phyloP scores from a whole-genome alignment of 2,113 vertebrate genomes.

The Hydropotes inermis region DNA sequence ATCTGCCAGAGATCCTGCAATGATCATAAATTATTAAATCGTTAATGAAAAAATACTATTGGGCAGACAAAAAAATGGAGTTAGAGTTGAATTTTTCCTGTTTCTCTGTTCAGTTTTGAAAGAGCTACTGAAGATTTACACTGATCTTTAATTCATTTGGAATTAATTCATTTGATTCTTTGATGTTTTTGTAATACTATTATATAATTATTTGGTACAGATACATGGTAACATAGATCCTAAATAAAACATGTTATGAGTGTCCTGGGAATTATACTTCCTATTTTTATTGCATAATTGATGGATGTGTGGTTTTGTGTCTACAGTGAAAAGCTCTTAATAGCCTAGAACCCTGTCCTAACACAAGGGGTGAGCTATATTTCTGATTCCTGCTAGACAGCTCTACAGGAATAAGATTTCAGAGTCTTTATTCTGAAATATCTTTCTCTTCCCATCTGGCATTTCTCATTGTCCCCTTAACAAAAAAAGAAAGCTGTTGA shows the following conservation, averaged over 20 bases:
- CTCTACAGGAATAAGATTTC: not conserved
- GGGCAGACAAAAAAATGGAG: not conserved
- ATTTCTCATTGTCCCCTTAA: not conserved
- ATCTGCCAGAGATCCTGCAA: not conserved
- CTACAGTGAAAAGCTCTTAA: not conserved
- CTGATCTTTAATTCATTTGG: not conserved
- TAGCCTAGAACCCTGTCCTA: not conserved
- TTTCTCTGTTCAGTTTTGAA: constrained; percentile 5
- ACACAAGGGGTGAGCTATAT: not conserved
- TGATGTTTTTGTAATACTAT: constrained; percentile 6
- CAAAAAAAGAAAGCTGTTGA: not conserved
- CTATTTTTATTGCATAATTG: not conserved
- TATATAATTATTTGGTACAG: not conserved
- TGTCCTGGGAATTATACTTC: not conserved
- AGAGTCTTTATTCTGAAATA: constrained; percentile 1
- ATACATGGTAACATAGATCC: not conserved
- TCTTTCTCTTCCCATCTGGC: not conserved
- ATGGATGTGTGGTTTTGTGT: not conserved
- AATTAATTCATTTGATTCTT: not conserved
- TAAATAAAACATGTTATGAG: not conserved
- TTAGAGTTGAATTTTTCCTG: not conserved
- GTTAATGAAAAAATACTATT: not conserved
- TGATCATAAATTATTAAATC: not conserved
- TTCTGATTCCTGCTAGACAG: not conserved
- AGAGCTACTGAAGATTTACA: not conserved